These are phyloP conservation scores for Nymphalis io DNA, from an alignment of 1,140 invertebrate species.

Conservation along the genomic window DNA sequence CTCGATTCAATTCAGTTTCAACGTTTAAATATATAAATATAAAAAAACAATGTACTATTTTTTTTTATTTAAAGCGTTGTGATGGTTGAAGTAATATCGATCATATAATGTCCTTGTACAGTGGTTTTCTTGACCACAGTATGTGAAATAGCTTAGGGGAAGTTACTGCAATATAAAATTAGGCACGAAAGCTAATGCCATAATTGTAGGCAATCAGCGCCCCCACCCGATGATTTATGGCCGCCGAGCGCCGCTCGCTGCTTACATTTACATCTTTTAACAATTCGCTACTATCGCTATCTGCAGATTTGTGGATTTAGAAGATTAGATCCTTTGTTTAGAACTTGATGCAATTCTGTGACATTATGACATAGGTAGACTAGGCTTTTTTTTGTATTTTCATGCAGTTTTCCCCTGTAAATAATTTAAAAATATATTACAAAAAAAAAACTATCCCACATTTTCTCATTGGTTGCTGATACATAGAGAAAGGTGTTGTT, in stretches of 20 bases:
- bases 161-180: conserved; percentile 66
- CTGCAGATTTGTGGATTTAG: conserved; percentile 46
- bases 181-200: conserved; percentile 75
- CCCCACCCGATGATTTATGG: conserved; percentile 72
- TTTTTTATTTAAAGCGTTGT: no score
- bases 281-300: conserved; percentile 54
- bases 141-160: conserved; percentile 39
- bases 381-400: not conserved
- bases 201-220: conserved; percentile 76
- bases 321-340: conserved; percentile 29
- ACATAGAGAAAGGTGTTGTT: no score
- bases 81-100: no score
- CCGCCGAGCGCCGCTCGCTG: conserved; percentile 39
- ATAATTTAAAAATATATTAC: not conserved
- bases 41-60: no score
- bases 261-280: conserved; percentile 66
- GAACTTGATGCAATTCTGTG: conserved; percentile 9
- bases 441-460: no score
- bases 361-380: conserved; percentile 31
- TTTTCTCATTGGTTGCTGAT: no score
- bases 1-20: no score
- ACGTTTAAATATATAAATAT: no score
- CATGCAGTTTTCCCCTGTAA: not conserved
- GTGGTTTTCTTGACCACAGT: conserved; percentile 43
- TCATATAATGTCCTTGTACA: not conserved